These are phyloP conservation scores for Anoplophora glabripennis DNA, from an alignment of 1,140 invertebrate genomes.

Conservation along the genomic window DNA sequence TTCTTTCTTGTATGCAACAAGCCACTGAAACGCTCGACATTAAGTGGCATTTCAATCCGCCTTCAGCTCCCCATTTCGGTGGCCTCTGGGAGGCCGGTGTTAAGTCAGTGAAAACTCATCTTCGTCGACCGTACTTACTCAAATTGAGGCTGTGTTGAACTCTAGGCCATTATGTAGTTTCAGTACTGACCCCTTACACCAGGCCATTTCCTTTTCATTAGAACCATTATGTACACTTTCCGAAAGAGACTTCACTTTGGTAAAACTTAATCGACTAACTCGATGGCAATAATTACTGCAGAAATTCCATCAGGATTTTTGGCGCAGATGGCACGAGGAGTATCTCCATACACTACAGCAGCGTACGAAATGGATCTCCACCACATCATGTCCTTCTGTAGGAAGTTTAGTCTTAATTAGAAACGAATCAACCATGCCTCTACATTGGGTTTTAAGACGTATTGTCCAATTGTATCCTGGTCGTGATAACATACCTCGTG, in stretches of 20 bases:
- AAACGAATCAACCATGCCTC: too few species aligned
- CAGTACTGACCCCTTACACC: conserved; percentile 32
- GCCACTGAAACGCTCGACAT: too few species aligned
- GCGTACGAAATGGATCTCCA: conserved; percentile 3
- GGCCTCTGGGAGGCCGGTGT: neutral
- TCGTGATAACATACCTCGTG: too few species aligned
- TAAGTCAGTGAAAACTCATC: conserved; percentile 4
- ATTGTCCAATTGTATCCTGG: too few species aligned
- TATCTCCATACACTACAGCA: conserved; percentile 27
- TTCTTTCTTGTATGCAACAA: too few species aligned
- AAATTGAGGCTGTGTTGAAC: too few species aligned
- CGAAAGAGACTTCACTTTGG: conserved; percentile 33
- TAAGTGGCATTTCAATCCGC: neutral
- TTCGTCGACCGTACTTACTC: too few species aligned
- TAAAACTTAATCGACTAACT: conserved; percentile 16
- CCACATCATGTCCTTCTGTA: too few species aligned
- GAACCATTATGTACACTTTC: conserved; percentile 8
- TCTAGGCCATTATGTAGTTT: conserved; percentile 8
- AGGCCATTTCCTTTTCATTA: conserved; percentile 27
- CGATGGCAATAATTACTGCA: conserved; percentile 35
- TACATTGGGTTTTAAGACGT: too few species aligned
- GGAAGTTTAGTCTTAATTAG: too few species aligned
- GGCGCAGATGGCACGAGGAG: conserved; percentile 34
- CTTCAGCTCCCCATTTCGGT: neutral
- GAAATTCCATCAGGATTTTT: conserved; percentile 27